A percentile compares a stretch with the other conserved stretches of the same genome.
phyloP scores from a whole-genome alignment of 2,113 vertebrate species.

The Capreolus pygargus region DNA sequence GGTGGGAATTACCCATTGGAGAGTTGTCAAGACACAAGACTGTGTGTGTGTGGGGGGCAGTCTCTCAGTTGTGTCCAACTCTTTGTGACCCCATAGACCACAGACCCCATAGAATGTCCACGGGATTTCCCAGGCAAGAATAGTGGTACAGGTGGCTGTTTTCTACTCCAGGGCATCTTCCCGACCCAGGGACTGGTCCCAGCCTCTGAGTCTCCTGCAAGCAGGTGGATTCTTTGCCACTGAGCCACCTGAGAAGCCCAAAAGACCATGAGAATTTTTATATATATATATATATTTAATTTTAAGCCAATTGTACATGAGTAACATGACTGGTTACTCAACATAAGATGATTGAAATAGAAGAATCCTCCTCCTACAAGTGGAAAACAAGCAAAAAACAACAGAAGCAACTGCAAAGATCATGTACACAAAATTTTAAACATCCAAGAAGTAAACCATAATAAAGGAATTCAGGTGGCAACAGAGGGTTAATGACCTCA shows the following conservation, averaged over 20 bases:
- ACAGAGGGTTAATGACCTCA: background rate
- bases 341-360: background rate
- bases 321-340: background rate
- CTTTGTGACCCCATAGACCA: background rate
- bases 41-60: fast-evolving
- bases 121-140: background rate
- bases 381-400: background rate
- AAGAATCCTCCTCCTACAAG: background rate
- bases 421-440: background rate
- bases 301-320: background rate
- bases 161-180: background rate
- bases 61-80: fast-evolving
- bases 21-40: background rate
- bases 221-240: background rate
- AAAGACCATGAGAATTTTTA: background rate
- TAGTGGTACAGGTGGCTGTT: fast-evolving
- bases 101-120: background rate
- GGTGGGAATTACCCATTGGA: background rate
- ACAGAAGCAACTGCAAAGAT: fast-evolving
- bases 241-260: background rate
- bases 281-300: background rate
- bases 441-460: background rate
- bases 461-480: background rate
- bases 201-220: background rate
- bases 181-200: background rate